These are phyloP conservation scores for Lepus timidus DNA, from an alignment of 2,113 vertebrate genomes.

Conservation along the genomic window DNA sequence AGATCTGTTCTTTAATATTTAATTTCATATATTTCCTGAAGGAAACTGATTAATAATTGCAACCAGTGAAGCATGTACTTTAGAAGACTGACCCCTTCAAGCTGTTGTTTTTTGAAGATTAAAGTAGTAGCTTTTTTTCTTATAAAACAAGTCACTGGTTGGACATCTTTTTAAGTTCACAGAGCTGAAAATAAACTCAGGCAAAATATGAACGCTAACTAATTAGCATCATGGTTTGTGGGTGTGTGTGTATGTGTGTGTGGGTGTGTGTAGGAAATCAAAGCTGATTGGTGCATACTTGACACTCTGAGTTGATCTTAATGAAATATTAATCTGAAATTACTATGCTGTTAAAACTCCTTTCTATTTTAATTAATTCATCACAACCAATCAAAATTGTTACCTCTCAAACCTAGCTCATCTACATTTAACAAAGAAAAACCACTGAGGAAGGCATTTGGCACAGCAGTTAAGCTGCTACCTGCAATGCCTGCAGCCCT, in stretches of 20 bases:
- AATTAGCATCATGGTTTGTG: slow-evolving; percentile 82
- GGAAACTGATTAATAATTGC: slow-evolving; percentile 90
- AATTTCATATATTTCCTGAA: slow-evolving; percentile 89
- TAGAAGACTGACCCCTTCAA: slow-evolving; percentile 87
- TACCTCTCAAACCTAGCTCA: slow-evolving; percentile 23
- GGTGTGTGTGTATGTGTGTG: slow-evolving; percentile 64
- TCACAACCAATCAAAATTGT: background rate
- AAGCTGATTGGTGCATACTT: slow-evolving; percentile 68
- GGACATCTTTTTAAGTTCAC: slow-evolving; percentile 83
- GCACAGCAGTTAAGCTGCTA: too few relatives aligned
- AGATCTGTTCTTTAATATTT: slow-evolving; percentile 90
- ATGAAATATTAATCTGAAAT: slow-evolving; percentile 65
- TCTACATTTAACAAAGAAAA: slow-evolving; percentile 8
- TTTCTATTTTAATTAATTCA: slow-evolving; percentile 49
- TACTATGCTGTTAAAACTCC: slow-evolving; percentile 28
- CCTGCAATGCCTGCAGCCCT: too few relatives aligned
- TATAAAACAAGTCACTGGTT: slow-evolving; percentile 76
- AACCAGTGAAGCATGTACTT: slow-evolving; percentile 86
- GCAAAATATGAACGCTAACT: slow-evolving; percentile 84
- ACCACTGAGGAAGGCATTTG: too few relatives aligned
- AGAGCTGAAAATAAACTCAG: slow-evolving; percentile 74
- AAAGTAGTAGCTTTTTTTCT: slow-evolving; percentile 81
- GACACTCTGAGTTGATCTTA: slow-evolving; percentile 38
- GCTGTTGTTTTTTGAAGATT: slow-evolving; percentile 86
- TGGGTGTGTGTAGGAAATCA: slow-evolving; percentile 75